Evolutionary conservation across 2,888 invertebrate genomes (phyloP).

Genomic region (Hirtodrosophila alboralis): DNA sequence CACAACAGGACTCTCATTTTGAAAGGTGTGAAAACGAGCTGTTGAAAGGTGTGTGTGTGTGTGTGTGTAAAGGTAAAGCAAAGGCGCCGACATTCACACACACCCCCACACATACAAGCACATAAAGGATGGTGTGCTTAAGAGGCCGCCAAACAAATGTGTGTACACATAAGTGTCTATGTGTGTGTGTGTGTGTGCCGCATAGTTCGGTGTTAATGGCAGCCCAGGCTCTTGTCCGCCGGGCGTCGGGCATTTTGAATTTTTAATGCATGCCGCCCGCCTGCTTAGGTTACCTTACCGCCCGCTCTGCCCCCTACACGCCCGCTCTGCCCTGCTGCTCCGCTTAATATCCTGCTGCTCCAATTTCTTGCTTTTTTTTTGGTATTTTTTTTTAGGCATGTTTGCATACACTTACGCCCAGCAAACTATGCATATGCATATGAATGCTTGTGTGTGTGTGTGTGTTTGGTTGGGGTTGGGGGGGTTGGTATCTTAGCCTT

Average conservation of each 20-base stretch:
- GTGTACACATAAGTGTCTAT: slow-evolving; percentile 11
- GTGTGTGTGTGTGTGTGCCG: slow-evolving; percentile 22
- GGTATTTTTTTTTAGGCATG: slow-evolving; percentile 71
- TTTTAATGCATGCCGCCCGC: slow-evolving; percentile 68
- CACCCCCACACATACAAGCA: slow-evolving; percentile 13
- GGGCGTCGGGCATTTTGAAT: slow-evolving; percentile 78
- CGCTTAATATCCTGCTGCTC: slow-evolving; percentile 34
- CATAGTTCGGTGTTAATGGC: slow-evolving; percentile 72
- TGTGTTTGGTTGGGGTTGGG: slow-evolving; percentile 24
- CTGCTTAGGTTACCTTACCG: slow-evolving; percentile 43
- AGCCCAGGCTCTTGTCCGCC: slow-evolving; percentile 58
- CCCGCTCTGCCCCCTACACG: slow-evolving; percentile 2
- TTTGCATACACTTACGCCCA: slow-evolving; percentile 75
- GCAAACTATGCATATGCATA: slow-evolving; percentile 77
- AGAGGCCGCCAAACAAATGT: slow-evolving; percentile 53
- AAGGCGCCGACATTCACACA: slow-evolving; percentile 52
- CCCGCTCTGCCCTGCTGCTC: background rate
- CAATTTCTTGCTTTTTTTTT: too few species aligned
- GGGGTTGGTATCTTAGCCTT: slow-evolving; percentile 7
- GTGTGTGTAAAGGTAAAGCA: slow-evolving; percentile 60
- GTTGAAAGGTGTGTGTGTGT: slow-evolving; percentile 65
- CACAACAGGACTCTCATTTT: slow-evolving; percentile 44
- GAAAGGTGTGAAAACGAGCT: slow-evolving; percentile 62
- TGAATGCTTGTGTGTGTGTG: slow-evolving; percentile 37
- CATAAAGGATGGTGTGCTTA: slow-evolving; percentile 38